Evolutionary conservation across 2,888 invertebrate genomes (phyloP).

Genomic region (Megamerina dolium): DNA sequence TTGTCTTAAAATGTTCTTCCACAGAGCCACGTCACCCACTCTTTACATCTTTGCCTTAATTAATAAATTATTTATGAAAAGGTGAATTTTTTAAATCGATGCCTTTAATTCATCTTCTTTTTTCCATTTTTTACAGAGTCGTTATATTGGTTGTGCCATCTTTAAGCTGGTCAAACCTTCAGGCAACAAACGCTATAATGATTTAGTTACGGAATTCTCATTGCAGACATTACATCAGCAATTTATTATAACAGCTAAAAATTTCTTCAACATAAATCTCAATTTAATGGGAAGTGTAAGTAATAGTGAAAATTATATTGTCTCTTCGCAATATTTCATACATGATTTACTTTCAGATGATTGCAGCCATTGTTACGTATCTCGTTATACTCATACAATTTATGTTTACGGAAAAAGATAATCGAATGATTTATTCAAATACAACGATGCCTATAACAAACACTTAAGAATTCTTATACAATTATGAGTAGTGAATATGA

Average conservation of each 20-base stretch:
- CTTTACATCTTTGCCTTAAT: too few relatives aligned
- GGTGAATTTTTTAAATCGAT: too few relatives aligned
- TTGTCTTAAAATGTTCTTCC: too few relatives aligned
- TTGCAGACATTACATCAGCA: constrained; percentile 45
- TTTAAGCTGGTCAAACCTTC: constrained; percentile 41
- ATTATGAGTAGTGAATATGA: too few relatives aligned
- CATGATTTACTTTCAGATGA: constrained; percentile 31
- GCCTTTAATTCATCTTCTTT: too few relatives aligned
- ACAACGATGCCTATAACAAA: too few relatives aligned
- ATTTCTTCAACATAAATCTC: constrained; percentile 45
- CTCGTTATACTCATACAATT: constrained; percentile 46
- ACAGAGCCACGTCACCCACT: too few relatives aligned
- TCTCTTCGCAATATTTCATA: too few relatives aligned
- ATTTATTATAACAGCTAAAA: constrained; percentile 43
- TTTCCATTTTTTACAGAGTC: constrained; percentile 33
- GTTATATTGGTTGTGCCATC: constrained; percentile 43
- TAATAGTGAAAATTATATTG: too few relatives aligned
- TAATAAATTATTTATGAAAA: neutral
- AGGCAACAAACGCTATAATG: constrained; percentile 42
- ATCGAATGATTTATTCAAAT: neutral
- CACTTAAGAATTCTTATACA: too few relatives aligned
- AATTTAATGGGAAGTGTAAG: constrained; percentile 42
- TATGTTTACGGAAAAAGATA: constrained; percentile 35
- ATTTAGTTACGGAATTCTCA: constrained; percentile 43
- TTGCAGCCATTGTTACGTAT: constrained; percentile 42